Conservation (phyloP, 1,140 invertebrate species). For the Pteromalus puparum region DNA sequence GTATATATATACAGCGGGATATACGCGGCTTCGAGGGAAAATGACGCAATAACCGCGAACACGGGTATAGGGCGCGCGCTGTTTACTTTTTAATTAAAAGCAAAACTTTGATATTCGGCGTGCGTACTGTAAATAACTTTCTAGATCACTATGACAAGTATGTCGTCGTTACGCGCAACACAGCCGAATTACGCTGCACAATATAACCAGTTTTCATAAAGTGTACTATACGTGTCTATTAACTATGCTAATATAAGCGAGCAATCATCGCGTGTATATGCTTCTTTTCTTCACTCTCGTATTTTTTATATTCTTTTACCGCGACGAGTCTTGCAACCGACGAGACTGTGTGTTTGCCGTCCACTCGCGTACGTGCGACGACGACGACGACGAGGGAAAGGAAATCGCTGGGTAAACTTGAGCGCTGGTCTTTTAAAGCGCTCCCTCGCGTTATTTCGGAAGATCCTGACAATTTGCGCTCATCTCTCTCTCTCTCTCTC, state of each 20-base stretch:
- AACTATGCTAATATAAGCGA: conserved; percentile 18
- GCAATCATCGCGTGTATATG: neutral
- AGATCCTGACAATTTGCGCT: neutral
- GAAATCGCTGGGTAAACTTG: neutral
- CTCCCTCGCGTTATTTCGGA: conserved; percentile 3
- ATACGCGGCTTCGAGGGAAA: neutral
- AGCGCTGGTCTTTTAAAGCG: neutral
- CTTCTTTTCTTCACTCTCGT: neutral
- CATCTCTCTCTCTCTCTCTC: no score
- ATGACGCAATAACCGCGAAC: neutral
- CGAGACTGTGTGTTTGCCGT: conserved; percentile 19
- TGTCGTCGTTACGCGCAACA: no score
- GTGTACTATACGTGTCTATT: neutral
- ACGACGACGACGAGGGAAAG: conserved; percentile 1
- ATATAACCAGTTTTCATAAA: neutral
- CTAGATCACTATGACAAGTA: no score
- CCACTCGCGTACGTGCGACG: conserved; percentile 8
- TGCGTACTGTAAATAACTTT: no score
- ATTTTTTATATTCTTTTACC: neutral
- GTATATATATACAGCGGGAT: neutral
- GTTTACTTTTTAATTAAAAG: no score
- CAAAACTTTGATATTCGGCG: no score
- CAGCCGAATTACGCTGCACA: neutral
- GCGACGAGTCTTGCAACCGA: neutral
- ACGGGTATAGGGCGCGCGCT: neutral